Evolutionary conservation across 2,113 vertebrate species (phyloP).

Genomic region (Enhydra lutris): DNA sequence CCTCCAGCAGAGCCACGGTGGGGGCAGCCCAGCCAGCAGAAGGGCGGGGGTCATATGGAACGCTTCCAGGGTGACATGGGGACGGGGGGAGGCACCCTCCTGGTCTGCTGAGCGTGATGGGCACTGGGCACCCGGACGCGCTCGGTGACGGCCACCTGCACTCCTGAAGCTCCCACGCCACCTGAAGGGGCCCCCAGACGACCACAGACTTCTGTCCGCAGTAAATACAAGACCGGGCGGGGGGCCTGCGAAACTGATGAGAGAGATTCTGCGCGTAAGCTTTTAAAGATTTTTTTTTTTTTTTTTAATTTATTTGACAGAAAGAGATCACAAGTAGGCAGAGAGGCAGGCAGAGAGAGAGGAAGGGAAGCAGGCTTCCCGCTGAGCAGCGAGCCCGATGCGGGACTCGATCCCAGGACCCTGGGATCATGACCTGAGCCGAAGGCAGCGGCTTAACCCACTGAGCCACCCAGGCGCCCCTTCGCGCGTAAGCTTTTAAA

Average conservation of each 20-base stretch:
- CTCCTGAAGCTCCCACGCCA: background rate
- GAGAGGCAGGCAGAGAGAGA: no score
- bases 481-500: background rate
- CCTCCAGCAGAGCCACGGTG: background rate
- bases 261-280: background rate
- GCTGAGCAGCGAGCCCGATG: no score
- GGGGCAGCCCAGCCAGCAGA: background rate
- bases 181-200: no score
- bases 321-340: no score
- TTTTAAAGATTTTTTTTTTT: background rate
- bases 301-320: no score
- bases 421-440: no score
- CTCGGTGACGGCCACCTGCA: background rate
- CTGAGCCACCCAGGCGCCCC: no score
- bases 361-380: no score
- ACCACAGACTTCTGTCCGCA: no score
- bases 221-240: background rate
- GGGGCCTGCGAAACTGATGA: background rate
- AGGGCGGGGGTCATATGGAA: no score
- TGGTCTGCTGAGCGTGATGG: background rate
- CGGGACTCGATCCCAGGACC: no score
- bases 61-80: accelerated
- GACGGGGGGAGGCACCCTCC: background rate
- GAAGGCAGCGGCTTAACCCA: no score
- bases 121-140: background rate